Evolutionary conservation across 30 jellyfish, hydroid and myxozoan genomes (phyloP).

Genomic region (Calvadosia cruxmelitensis): DNA sequence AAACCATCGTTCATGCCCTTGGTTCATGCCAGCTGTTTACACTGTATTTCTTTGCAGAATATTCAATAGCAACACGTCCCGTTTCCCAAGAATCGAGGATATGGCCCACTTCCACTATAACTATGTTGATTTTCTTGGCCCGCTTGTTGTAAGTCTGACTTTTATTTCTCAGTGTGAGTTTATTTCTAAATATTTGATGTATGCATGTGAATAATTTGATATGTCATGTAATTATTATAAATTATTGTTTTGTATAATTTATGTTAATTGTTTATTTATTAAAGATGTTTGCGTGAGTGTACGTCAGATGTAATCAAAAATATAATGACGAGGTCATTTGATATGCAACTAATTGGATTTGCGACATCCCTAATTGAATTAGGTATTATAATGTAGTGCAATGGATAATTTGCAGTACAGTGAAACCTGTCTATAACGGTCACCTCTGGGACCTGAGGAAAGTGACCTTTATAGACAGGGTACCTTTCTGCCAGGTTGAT

Average conservation of each 20-base stretch:
- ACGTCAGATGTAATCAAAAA: no score
- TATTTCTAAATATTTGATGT: no score
- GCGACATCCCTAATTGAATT: background rate
- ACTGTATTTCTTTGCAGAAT: constrained; percentile 1
- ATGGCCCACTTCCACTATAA: constrained; percentile 93
- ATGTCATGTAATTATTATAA: background rate
- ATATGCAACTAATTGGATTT: background rate
- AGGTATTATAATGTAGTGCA: background rate
- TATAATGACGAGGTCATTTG: background rate
- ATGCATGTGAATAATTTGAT: background rate
- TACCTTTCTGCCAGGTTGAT: no score
- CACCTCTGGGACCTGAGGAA: no score
- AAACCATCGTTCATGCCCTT: no score
- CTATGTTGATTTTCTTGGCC: constrained; percentile 60
- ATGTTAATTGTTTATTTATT: background rate
- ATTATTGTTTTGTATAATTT: constrained; percentile 1
- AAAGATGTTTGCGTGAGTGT: background rate
- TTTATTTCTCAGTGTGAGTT: background rate
- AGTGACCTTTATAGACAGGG: no score
- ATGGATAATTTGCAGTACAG: no score
- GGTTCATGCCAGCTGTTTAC: no score
- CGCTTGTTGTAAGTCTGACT: constrained; percentile 25
- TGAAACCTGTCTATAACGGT: no score
- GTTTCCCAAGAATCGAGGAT: constrained; percentile 93
- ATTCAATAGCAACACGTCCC: constrained; percentile 13